Base-by-base conservation (phyloP, 2,797 vertebrate species). In the Pipistrellus pygmaeus region DNA sequence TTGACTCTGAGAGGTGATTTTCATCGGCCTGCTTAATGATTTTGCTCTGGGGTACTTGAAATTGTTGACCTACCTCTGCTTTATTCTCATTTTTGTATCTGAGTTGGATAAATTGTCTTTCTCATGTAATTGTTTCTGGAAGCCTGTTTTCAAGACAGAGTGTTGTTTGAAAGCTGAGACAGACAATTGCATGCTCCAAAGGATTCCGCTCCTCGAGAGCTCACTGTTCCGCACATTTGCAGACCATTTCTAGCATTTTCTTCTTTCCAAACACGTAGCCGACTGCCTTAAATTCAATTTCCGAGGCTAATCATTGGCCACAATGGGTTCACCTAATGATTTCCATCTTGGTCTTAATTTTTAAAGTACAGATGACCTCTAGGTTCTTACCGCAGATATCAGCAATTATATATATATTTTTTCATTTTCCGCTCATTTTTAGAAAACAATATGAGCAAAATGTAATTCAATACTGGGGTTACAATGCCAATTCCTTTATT, bases 381-480 rank as follows among this genome's bases (percentile, higher is more conserved):
- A 1, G 69, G 64, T 68, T 91, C 46, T 93, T 60, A 90, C n/a
- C 13, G 25, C 46, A 32, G n/a, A 10, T 51, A 44, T 85, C 64
- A 38, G 32, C 11, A 51, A 66, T 44, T 91, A 95, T 89, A 95
- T 60, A 84, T 14, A 51, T 51, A 4, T 51, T 62, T 91, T 92
- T 86, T 78, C n/a, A 25, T 53, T 83, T 96, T 92, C 53, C 35
- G 62, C n/a, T 73, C 80, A 85, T 32, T 95, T 87, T 91, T 89
- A 64, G 77, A 57, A 71, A 88, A 62, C 18, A 81, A 5, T n/a
- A 84, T 71, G 57, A 66, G 23, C 30, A 35, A 87, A 86, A 18
- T 88, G 4, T 55, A 91, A 81, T 95, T 90, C 86, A 90, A 85
- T 90, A n/a, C 68, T 82, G 35, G 21, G 57, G 80, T 90, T 41